Evolutionary conservation across 1,140 invertebrate species (phyloP).

Genomic region (Drosophila tsacasi): DNA sequence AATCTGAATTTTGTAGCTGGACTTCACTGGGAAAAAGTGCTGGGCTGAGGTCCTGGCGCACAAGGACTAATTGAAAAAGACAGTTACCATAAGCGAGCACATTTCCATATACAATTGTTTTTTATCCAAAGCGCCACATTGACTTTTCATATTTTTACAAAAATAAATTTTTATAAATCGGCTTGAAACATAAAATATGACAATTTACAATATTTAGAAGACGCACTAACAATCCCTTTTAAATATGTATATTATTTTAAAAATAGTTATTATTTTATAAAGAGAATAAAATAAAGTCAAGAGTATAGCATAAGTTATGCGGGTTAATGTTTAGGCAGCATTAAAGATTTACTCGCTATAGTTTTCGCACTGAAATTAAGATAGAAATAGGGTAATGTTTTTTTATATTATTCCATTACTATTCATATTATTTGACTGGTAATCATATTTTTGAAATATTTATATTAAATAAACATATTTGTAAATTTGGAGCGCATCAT

Average conservation of each 20-base stretch:
- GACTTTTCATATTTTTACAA: conserved; percentile 13
- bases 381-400: too few species aligned
- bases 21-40: conserved; percentile 15
- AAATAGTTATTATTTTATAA: neutral
- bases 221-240: too few species aligned
- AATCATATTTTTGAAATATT: too few species aligned
- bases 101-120: conserved; percentile 11
- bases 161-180: conserved; percentile 1
- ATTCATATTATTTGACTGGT: too few species aligned
- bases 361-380: neutral
- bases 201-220: neutral
- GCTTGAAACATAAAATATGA: neutral
- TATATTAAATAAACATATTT: too few species aligned
- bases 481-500: too few species aligned
- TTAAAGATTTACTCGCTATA: neutral
- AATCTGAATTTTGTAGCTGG: conserved; percentile 71
- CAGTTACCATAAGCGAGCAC: conserved; percentile 41
- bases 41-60: neutral
- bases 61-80: conserved; percentile 70
- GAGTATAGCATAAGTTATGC: neutral
- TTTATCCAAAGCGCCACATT: conserved; percentile 30
- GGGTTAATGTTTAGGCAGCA: neutral
- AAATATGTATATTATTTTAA: neutral
- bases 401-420: neutral
- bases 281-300: neutral